These are phyloP conservation scores for Campaea margaritaria DNA, from an alignment of 2,888 invertebrate genomes.

Conservation along the genomic window DNA sequence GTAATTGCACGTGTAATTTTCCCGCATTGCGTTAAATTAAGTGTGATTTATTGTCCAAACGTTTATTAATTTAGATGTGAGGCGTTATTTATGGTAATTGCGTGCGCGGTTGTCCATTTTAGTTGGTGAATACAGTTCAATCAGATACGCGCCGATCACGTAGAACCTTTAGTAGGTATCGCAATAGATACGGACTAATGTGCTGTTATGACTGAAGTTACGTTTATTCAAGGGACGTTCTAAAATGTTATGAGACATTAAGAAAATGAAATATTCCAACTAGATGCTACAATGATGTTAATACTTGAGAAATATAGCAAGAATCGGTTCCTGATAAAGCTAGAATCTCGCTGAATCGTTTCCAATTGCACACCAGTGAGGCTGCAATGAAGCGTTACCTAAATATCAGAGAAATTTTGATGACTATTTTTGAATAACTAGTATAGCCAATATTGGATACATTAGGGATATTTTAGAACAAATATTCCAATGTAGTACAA, in stretches of 20 bases:
- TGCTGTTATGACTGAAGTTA: conserved; percentile 21
- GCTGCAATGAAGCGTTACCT: no score
- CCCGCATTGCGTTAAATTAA: conserved; percentile 66
- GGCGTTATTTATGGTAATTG: conserved; percentile 70
- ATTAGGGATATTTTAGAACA: no score
- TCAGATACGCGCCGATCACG: conserved; percentile 55
- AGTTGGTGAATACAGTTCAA: conserved; percentile 50
- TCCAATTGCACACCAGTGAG: no score
- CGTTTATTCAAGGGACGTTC: conserved; percentile 8
- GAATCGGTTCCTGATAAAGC: no score
- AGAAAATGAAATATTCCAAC: conserved; percentile 7
- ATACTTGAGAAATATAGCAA: no score
- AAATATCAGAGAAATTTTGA: no score
- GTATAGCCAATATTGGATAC: no score
- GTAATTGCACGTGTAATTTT: conserved; percentile 58
- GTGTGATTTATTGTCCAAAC: conserved; percentile 69
- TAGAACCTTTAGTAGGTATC: conserved; percentile 35
- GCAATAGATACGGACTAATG: conserved; percentile 33
- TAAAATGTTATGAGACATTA: conserved; percentile 16
- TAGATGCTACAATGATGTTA: no score
- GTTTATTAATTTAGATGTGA: conserved; percentile 74
- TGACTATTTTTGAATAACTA: no score
- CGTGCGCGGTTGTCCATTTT: conserved; percentile 56
- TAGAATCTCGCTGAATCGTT: no score
- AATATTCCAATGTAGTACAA: no score